Conservation (phyloP, 2,888 invertebrate species). For the Lapara coniferarum region DNA sequence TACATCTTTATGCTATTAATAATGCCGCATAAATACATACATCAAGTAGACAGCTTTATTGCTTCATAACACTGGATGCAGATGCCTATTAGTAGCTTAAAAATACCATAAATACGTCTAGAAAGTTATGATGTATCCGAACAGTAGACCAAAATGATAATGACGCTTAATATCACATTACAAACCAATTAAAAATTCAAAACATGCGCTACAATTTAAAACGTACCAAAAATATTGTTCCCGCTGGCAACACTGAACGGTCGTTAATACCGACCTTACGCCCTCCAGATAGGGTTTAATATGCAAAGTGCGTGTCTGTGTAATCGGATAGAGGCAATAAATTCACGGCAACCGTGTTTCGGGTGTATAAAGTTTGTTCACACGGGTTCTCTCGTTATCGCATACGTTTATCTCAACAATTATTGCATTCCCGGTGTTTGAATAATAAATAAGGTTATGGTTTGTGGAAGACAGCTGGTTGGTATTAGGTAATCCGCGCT, state of each 20-base stretch:
- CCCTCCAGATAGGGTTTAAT: conserved; percentile 25
- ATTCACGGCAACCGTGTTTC: conserved; percentile 53
- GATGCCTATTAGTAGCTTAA: not conserved
- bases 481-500: conserved; percentile 4
- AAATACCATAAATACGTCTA: conserved; percentile 16
- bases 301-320: conserved; percentile 46
- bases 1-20: not conserved
- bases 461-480: not conserved
- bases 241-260: not conserved
- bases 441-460: conserved; percentile 28
- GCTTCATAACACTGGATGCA: not conserved
- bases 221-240: conserved; percentile 16
- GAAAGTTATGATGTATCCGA: conserved; percentile 18
- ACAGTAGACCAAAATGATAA: conserved; percentile 15
- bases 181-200: conserved; percentile 20
- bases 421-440: conserved; percentile 42
- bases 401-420: conserved; percentile 52
- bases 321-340: conserved; percentile 53
- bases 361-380: conserved; percentile 61
- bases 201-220: conserved; percentile 17
- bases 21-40: not conserved
- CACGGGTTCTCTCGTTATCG: conserved; percentile 61
- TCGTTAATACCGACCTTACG: conserved; percentile 12
- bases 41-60: not conserved
- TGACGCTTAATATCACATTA: conserved; percentile 16